phyloP scores from a whole-genome alignment of 2,888 invertebrate species.

The Priocnemis perturbator region DNA sequence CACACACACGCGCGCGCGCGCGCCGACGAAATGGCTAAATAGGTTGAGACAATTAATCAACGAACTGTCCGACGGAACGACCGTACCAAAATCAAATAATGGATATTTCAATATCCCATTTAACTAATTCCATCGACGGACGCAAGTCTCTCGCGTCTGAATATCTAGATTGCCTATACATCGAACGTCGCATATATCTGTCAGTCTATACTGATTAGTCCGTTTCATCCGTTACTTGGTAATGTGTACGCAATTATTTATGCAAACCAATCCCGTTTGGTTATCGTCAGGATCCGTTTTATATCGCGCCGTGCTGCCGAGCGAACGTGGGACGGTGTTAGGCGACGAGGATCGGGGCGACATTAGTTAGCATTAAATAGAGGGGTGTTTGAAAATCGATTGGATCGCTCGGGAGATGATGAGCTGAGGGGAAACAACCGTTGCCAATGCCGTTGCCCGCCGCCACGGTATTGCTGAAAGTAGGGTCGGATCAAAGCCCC shows the following conservation, averaged over 20 bases:
- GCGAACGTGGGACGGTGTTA: not conserved
- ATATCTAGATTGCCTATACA: constrained; percentile 14
- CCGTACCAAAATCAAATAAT: too few relatives aligned
- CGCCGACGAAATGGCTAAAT: too few relatives aligned
- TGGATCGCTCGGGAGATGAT: constrained; percentile 36
- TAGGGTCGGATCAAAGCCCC: constrained; percentile 60
- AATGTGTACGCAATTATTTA: constrained; percentile 53
- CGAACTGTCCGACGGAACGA: too few relatives aligned
- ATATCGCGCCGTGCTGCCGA: constrained; percentile 31
- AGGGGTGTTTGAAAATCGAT: constrained; percentile 54
- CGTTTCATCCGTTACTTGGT: constrained; percentile 32
- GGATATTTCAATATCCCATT: too few relatives aligned
- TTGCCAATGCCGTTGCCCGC: constrained; percentile 22
- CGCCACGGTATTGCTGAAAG: constrained; percentile 35
- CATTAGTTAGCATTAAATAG: constrained; percentile 57
- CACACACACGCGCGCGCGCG: too few relatives aligned
- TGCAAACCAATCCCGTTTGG: constrained; percentile 47
- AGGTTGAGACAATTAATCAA: too few relatives aligned
- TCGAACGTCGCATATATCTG: not conserved
- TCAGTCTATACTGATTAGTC: constrained; percentile 40
- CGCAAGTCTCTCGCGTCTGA: constrained; percentile 9
- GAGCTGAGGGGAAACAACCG: constrained; percentile 36
- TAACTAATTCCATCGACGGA: too few relatives aligned
- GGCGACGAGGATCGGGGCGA: constrained; percentile 9
- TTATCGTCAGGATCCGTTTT: constrained; percentile 38